These are phyloP conservation scores for Leptopilina syphax DNA, from an alignment of 2,888 invertebrate genomes.

Conservation along the genomic window DNA sequence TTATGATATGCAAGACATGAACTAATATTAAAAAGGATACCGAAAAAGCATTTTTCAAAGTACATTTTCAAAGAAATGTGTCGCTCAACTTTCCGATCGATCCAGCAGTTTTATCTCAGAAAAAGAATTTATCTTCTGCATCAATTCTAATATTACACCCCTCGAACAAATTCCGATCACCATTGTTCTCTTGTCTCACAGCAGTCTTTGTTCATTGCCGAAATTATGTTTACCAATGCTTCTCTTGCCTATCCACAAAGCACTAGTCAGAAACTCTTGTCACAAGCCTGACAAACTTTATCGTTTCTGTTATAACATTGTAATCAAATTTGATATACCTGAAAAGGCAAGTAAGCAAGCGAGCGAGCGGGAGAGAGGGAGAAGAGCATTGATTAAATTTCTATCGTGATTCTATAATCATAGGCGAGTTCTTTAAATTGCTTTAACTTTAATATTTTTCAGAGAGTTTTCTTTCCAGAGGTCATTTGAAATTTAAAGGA, in stretches of 20 bases:
- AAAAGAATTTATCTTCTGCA: neutral
- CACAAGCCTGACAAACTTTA: conserved; percentile 6
- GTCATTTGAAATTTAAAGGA: neutral
- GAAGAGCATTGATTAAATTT: too few species aligned
- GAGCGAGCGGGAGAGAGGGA: too few species aligned
- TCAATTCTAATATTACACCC: neutral
- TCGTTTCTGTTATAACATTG: conserved; percentile 13
- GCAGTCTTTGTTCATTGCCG: conserved; percentile 54
- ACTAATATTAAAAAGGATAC: too few species aligned
- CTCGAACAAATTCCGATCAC: conserved; percentile 2
- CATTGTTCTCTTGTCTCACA: conserved; percentile 40
- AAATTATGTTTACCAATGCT: conserved; percentile 63
- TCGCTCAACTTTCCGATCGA: too few species aligned
- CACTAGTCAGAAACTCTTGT: neutral
- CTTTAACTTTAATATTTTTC: too few species aligned
- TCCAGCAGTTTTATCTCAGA: too few species aligned
- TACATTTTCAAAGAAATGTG: too few species aligned
- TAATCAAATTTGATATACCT: neutral
- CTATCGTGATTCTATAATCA: too few species aligned
- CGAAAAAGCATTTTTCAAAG: too few species aligned
- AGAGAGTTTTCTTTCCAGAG: neutral
- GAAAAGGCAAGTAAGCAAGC: neutral
- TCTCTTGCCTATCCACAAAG: conserved; percentile 43
- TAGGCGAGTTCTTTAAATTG: too few species aligned
- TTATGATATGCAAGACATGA: too few species aligned